These are phyloP conservation scores for Mastacembelus armatus DNA, from an alignment of 2,797 vertebrate genomes.

Conservation along the genomic window DNA sequence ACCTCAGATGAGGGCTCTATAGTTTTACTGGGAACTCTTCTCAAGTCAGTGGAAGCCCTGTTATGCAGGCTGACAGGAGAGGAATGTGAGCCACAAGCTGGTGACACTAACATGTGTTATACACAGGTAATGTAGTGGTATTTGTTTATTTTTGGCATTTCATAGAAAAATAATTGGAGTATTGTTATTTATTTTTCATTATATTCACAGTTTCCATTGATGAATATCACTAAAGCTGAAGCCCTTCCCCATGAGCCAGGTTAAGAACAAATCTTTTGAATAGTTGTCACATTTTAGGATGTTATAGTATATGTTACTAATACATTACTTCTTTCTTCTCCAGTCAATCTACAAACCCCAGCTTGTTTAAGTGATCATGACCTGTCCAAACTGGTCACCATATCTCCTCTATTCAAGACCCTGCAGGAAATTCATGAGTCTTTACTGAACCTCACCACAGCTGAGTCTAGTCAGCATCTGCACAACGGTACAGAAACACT, in stretches of 20 bases:
- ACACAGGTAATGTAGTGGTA: constrained; percentile 51
- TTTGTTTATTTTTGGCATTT: constrained; percentile 5
- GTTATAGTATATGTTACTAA: not conserved
- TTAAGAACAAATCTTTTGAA: constrained; percentile 32
- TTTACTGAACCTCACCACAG: constrained; percentile 70
- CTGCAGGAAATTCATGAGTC: constrained; percentile 85
- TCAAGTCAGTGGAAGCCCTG: constrained; percentile 78
- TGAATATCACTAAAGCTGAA: constrained; percentile 67
- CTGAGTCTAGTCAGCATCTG: constrained; percentile 32
- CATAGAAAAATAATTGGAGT: not conserved
- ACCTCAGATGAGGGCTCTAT: constrained; percentile 65
- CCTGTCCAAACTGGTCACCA: constrained; percentile 80
- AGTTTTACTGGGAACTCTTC: constrained; percentile 74
- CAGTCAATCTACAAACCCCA: constrained; percentile 62
- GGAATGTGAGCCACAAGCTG: constrained; percentile 66
- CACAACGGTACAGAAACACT: constrained; percentile 32
- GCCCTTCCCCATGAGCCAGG: constrained; percentile 60
- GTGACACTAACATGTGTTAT: constrained; percentile 49
- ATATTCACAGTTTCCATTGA: constrained; percentile 57
- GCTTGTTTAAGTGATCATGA: constrained; percentile 83
- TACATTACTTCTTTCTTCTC: not conserved
- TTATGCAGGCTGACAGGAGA: constrained; percentile 72
- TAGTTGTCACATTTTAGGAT: not conserved
- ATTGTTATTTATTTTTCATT: not conserved
- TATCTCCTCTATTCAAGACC: constrained; percentile 86